These are phyloP conservation scores for Forbesichthys papilliferus DNA, from an alignment of 2,113 vertebrate genomes.

Conservation along the genomic window DNA sequence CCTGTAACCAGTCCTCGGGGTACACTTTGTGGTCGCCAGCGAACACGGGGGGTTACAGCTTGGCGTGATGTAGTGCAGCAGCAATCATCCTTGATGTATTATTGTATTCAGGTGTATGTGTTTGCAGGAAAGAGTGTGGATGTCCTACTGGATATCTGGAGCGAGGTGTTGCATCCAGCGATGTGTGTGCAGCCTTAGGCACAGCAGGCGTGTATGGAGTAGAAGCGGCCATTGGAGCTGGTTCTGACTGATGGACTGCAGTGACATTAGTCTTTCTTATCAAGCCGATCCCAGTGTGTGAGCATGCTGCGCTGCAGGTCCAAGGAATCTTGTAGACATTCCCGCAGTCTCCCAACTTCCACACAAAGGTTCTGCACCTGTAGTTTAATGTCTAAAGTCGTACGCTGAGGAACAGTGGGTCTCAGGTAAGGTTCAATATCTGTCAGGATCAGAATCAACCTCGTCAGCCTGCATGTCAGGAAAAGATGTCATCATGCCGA, in stretches of 20 bases:
- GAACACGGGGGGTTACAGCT: too few species aligned
- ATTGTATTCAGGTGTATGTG: neutral
- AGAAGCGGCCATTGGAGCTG: neutral
- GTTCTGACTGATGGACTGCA: neutral
- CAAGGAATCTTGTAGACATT: constrained; percentile 1
- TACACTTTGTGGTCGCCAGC: neutral
- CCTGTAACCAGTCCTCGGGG: constrained; percentile 18
- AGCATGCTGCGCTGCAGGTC: neutral
- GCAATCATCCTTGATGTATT: constrained; percentile 2
- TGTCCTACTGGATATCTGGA: neutral
- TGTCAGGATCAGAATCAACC: too few species aligned
- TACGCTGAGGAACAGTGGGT: too few species aligned
- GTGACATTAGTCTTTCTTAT: neutral
- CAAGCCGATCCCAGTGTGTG: neutral
- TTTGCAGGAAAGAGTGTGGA: neutral
- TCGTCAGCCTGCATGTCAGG: too few species aligned
- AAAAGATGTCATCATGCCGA: too few species aligned
- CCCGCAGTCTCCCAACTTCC: too few species aligned
- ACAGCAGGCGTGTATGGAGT: neutral
- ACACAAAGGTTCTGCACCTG: too few species aligned
- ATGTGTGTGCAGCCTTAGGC: neutral
- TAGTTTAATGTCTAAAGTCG: too few species aligned
- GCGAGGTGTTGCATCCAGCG: neutral
- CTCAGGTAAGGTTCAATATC: too few species aligned
- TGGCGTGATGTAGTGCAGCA: constrained; percentile 3